Evolutionary conservation across 1,140 invertebrate genomes (phyloP).

Genomic region (Elymnias hypermnestra): DNA sequence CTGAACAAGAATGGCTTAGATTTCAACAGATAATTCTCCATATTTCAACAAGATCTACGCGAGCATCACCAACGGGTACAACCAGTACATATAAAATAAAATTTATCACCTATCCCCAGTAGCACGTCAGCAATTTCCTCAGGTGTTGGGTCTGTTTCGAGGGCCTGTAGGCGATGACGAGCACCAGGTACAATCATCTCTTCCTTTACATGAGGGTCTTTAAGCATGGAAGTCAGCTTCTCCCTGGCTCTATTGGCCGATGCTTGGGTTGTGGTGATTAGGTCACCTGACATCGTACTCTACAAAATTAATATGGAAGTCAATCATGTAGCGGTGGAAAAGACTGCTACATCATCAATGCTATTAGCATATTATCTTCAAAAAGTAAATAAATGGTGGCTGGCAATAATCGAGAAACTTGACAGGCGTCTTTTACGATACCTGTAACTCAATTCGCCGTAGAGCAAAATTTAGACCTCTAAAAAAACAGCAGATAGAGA

Average conservation of each 20-base stretch:
- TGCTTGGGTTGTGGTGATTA: constrained; percentile 81
- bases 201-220: constrained; percentile 41
- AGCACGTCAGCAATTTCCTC: constrained; percentile 48
- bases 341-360: too few relatives aligned
- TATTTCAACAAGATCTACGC: too few relatives aligned
- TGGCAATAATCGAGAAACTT: background rate
- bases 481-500: too few relatives aligned
- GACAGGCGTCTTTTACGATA: too few relatives aligned
- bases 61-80: too few relatives aligned
- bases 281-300: constrained; percentile 89
- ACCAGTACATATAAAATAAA: background rate
- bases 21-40: too few relatives aligned
- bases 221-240: constrained; percentile 63
- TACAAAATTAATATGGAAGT: constrained; percentile 31
- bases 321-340: background rate
- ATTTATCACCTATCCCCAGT: constrained; percentile 50
- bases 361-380: too few relatives aligned
- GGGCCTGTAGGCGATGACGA: constrained; percentile 30
- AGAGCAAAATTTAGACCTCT: too few relatives aligned
- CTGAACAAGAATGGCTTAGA: too few relatives aligned
- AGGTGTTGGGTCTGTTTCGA: constrained; percentile 30
- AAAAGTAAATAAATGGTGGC: too few relatives aligned
- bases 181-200: constrained; percentile 47
- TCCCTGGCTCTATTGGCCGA: constrained; percentile 77
- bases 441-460: too few relatives aligned